Percentiles rank a stretch among this genome's conserved stretches.
phyloP scores from a whole-genome alignment of 2,888 invertebrate genomes.

The Tetranychus truncatus region DNA sequence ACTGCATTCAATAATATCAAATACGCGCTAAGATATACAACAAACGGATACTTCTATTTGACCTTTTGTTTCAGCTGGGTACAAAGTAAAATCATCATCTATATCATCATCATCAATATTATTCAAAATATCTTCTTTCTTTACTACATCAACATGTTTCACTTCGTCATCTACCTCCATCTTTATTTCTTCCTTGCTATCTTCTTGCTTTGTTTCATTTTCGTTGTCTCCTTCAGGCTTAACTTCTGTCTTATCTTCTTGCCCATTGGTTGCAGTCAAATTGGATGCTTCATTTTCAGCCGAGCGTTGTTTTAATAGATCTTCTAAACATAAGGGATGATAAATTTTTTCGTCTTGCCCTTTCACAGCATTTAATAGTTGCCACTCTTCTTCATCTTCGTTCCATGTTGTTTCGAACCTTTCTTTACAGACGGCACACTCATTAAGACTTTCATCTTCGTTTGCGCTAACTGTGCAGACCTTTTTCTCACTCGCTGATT shows the following conservation, averaged over 20 bases:
- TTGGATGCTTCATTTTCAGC: background rate
- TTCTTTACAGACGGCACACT: slow-evolving; percentile 78
- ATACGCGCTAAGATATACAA: background rate
- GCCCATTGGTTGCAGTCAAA: background rate
- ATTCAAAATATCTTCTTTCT: background rate
- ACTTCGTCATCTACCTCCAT: background rate
- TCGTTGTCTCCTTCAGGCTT: background rate
- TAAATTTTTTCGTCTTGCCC: slow-evolving; percentile 39
- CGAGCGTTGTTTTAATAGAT: slow-evolving; percentile 1
- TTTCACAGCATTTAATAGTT: slow-evolving; percentile 53
- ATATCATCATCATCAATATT: background rate
- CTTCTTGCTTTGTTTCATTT: background rate
- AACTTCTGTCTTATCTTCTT: background rate
- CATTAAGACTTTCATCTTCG: slow-evolving; percentile 16
- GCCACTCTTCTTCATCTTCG: slow-evolving; percentile 95
- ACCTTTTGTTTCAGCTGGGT: background rate
- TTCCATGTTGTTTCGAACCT: slow-evolving; percentile 85
- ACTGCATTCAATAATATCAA: background rate
- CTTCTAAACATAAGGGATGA: slow-evolving; percentile 22
- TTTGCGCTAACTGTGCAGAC: slow-evolving; percentile 17
- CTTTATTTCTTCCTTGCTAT: background rate
- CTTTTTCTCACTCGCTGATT: background rate
- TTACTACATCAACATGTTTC: background rate
- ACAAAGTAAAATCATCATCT: background rate
- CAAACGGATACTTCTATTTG: background rate